Evolutionary conservation across 2,113 vertebrate genomes (phyloP).

Genomic region (Ramphastos sulfuratus): DNA sequence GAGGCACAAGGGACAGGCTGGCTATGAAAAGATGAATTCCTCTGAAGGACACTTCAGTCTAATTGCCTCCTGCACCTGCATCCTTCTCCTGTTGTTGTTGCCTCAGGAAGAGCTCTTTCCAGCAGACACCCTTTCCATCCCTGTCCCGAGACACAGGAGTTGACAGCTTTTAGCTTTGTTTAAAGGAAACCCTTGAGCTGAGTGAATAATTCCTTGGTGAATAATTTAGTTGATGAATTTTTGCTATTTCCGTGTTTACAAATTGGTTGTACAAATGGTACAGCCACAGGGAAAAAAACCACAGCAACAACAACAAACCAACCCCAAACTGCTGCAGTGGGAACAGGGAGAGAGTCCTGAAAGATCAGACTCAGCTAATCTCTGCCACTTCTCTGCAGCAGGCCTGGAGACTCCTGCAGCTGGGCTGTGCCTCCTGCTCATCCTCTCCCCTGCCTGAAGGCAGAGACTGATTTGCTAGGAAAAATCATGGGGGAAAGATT

Average conservation of each 20-base stretch:
- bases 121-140: background rate
- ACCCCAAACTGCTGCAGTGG: background rate
- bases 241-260: slow-evolving; percentile 17
- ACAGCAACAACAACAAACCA: too few relatives aligned
- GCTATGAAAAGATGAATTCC: background rate
- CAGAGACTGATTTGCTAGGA: background rate
- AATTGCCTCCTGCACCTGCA: background rate
- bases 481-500: background rate
- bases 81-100: background rate
- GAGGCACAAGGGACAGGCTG: background rate
- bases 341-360: background rate
- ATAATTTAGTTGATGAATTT: slow-evolving; percentile 51
- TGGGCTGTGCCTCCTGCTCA: background rate
- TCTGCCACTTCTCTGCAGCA: background rate
- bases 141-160: background rate
- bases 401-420: background rate
- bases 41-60: background rate
- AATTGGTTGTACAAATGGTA: slow-evolving; percentile 1
- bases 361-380: background rate
- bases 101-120: background rate
- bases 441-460: background rate
- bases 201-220: slow-evolving; percentile 39
- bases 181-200: slow-evolving; percentile 9
- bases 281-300: background rate
- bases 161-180: slow-evolving; percentile 19